A percentile compares a stretch with the other conserved stretches of the same genome.
Evolutionary conservation across 2,797 vertebrate species (phyloP).

Genomic region (Chromis chromis): DNA sequence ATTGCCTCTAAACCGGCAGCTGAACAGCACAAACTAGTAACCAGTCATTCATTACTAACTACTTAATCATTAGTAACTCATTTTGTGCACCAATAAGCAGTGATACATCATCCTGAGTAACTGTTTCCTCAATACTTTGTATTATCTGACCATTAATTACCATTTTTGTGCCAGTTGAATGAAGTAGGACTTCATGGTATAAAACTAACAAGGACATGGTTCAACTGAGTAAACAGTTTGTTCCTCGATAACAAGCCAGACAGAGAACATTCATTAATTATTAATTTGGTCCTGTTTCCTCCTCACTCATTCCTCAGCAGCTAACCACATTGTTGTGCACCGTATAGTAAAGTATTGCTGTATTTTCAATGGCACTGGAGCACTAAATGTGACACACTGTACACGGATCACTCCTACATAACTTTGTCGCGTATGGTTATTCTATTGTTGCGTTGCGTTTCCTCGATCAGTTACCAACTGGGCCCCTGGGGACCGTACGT

Average conservation of each 20-base stretch:
- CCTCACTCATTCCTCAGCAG: background rate
- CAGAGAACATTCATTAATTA: background rate
- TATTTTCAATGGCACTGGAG: constrained; percentile 22
- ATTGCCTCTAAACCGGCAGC: too few relatives aligned
- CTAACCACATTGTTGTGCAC: background rate
- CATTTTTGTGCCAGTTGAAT: too few relatives aligned
- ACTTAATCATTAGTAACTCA: too few relatives aligned
- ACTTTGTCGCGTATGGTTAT: background rate
- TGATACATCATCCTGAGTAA: too few relatives aligned
- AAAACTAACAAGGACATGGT: background rate
- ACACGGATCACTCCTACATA: constrained; percentile 5
- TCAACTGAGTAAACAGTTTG: too few relatives aligned
- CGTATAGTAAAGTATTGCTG: background rate
- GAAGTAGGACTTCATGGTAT: too few relatives aligned
- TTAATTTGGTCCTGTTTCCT: background rate
- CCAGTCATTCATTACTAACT: background rate
- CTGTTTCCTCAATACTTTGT: too few relatives aligned
- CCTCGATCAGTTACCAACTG: constrained; percentile 6
- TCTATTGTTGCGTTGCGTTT: constrained; percentile 21
- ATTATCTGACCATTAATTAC: too few relatives aligned
- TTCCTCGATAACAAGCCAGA: background rate
- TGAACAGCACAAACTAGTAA: background rate
- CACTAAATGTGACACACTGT: constrained; percentile 41
- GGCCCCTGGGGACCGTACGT: background rate
- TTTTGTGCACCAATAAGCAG: too few relatives aligned